Evolutionary conservation across 2,888 invertebrate species (phyloP).

Genomic region (Spilarctia lutea): DNA sequence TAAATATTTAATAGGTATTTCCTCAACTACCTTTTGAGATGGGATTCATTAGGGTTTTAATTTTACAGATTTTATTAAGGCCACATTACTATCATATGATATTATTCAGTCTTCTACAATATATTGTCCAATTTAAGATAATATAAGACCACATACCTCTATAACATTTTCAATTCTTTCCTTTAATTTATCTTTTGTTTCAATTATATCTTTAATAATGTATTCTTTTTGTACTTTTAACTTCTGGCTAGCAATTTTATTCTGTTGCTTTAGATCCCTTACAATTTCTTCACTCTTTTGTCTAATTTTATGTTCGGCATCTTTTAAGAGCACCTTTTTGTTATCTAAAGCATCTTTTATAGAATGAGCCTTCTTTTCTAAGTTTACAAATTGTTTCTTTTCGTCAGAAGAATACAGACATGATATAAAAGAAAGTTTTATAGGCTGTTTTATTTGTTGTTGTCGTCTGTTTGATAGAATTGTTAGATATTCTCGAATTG

Average conservation of each 20-base stretch:
- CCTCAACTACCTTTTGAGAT: too few relatives aligned
- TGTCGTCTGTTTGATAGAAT: constrained; percentile 52
- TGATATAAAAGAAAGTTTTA: constrained; percentile 57
- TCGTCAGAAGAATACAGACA: constrained; percentile 73
- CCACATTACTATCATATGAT: not conserved
- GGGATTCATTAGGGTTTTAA: not conserved
- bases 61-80: not conserved
- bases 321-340: constrained; percentile 87
- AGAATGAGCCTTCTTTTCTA: constrained; percentile 81
- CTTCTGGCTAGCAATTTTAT: constrained; percentile 75
- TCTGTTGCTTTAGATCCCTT: constrained; percentile 79
- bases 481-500: constrained; percentile 54
- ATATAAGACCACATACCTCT: constrained; percentile 79
- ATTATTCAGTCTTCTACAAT: not conserved
- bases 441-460: constrained; percentile 50
- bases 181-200: constrained; percentile 90
- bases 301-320: constrained; percentile 85
- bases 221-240: constrained; percentile 87
- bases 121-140: not conserved
- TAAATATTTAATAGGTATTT: too few relatives aligned
- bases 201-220: constrained; percentile 90
- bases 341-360: constrained; percentile 87
- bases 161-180: constrained; percentile 91
- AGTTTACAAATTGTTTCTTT: constrained; percentile 74
- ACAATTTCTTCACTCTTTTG: constrained; percentile 77